Conservation (phyloP, 2,888 invertebrate species). For the Cryptus viduatorius region DNA sequence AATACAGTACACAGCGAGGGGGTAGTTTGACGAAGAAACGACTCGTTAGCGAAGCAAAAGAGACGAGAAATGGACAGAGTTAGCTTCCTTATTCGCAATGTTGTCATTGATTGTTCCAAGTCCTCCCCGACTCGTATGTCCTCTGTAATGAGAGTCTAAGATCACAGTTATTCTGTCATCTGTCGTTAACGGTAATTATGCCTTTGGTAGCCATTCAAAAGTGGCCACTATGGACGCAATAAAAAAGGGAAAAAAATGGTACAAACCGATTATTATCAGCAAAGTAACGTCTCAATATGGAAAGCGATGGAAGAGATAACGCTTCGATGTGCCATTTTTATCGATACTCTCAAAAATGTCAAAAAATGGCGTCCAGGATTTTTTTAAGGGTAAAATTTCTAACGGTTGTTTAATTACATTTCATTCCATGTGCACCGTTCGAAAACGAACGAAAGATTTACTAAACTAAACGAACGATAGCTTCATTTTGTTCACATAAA, state of each 20-base stretch:
- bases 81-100: slow-evolving; percentile 29
- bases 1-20: slow-evolving; percentile 31
- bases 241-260: neutral
- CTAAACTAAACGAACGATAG: too few relatives aligned
- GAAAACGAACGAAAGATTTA: too few relatives aligned
- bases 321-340: too few relatives aligned
- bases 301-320: too few relatives aligned
- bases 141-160: slow-evolving; percentile 8
- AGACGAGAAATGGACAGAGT: slow-evolving; percentile 47
- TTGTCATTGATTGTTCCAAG: slow-evolving; percentile 52
- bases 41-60: slow-evolving; percentile 62
- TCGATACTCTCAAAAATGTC: too few relatives aligned
- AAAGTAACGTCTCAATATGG: too few relatives aligned
- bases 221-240: neutral
- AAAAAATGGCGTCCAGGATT: too few relatives aligned
- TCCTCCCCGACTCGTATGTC: neutral
- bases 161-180: neutral
- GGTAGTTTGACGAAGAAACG: slow-evolving; percentile 58
- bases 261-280: too few relatives aligned
- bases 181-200: neutral
- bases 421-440: too few relatives aligned
- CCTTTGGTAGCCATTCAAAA: neutral
- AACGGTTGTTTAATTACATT: too few relatives aligned
- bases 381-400: too few relatives aligned
- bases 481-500: too few relatives aligned